Evolutionary conservation across 1,140 invertebrate genomes (phyloP), one percentile per base, ranked within the genome.

Genomic region (Colletes latitarsis): DNA sequence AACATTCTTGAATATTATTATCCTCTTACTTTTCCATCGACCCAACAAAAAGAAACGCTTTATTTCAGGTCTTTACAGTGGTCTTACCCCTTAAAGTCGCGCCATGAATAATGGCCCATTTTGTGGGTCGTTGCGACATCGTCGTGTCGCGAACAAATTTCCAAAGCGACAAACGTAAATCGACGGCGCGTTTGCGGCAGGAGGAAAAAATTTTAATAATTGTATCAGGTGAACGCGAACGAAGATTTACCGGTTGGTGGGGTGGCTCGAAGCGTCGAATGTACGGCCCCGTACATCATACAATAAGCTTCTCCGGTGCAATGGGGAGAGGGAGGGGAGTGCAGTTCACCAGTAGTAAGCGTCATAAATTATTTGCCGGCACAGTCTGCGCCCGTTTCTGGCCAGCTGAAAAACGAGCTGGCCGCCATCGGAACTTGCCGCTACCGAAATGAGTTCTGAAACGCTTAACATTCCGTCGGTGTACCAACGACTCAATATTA

Each of bases 281-380:
- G 72, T 88, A 89, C 82, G 68, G 78, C 69, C 81, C 70, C 79
- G 83, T 84, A 88, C 82, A 82, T 87, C 84, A 82, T 83, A 82
- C 88, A 90, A 90, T 90, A 91, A 90, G 90, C 87, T 89, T 88
- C 85, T 77, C 69, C 78, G 75, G 69, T 30, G 30, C 30, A 30
- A 30, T 12, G n/a, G 66, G 17, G 53, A 5, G 53, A 17, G 15
- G 71, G 75, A 19, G 41, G 63, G 14, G 74, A 79, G 79, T 77
- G 71, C 76, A 85, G 89, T 89, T 81, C 85, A 84, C 79, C 90
- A 90, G 87, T 89, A 86, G 87, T 88, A 89, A 90, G 88, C 85
- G 87, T 88, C 87, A 87, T 92, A 92, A 91, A 90, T 92, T 90
- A 90, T 88, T 84, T 80, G 81, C 58, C 70, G 64, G 76, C 69